phyloP scores from a whole-genome alignment of 2,797 vertebrate genomes.

The Nasua narica region DNA sequence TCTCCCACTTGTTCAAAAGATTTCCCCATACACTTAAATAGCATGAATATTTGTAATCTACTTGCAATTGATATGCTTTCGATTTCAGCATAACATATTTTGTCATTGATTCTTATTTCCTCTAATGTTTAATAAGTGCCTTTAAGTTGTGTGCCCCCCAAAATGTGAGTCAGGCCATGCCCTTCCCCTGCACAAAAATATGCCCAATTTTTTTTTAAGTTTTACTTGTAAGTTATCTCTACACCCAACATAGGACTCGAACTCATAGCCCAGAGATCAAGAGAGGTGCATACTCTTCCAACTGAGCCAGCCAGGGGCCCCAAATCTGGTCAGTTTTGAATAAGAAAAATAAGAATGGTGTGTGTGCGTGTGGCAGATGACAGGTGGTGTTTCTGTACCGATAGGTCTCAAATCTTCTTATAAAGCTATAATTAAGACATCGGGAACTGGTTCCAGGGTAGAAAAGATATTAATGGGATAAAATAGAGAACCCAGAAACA shows the following conservation, averaged over 20 bases:
- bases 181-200: background rate
- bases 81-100: background rate
- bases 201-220: background rate
- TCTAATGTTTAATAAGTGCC: background rate
- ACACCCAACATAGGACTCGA: background rate
- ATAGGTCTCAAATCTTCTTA: background rate
- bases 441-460: background rate
- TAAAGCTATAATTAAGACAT: background rate
- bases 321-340: background rate
- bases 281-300: background rate
- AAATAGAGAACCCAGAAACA: background rate
- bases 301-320: background rate
- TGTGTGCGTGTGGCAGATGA: no score
- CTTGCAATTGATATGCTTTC: background rate
- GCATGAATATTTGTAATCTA: background rate
- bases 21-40: background rate
- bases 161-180: background rate
- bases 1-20: background rate
- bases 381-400: background rate
- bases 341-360: background rate
- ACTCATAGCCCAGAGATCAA: background rate
- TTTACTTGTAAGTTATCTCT: background rate
- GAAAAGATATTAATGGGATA: background rate
- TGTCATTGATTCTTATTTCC: background rate
- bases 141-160: background rate